These are phyloP conservation scores for Aquatica leii DNA, from an alignment of 2,888 invertebrate genomes.

Conservation along the genomic window DNA sequence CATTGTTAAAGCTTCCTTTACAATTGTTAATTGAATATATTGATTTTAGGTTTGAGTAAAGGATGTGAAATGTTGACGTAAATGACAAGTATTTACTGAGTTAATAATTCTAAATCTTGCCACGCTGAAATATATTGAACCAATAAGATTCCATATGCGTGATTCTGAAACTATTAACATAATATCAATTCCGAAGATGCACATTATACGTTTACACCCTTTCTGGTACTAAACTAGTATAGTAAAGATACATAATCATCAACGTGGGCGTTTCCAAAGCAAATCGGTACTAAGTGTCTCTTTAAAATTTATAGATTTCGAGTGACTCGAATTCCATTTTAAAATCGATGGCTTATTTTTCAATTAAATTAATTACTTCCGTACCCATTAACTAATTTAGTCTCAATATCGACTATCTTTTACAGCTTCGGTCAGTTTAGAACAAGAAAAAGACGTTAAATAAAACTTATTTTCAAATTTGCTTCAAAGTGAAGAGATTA, in stretches of 20 bases:
- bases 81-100: slow-evolving; percentile 10
- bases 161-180: slow-evolving; percentile 11
- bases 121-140: not conserved
- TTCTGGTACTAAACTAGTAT: not conserved
- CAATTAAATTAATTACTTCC: slow-evolving; percentile 13
- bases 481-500: slow-evolving; percentile 5
- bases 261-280: not conserved
- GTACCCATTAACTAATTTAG: slow-evolving; percentile 1
- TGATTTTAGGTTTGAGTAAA: not conserved
- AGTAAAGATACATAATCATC: no score
- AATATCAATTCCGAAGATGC: slow-evolving; percentile 10
- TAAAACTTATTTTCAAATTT: slow-evolving; percentile 12
- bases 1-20: slow-evolving; percentile 5
- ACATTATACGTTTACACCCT: slow-evolving; percentile 7
- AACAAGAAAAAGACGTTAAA: slow-evolving; percentile 3
- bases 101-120: not conserved
- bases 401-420: slow-evolving; percentile 1
- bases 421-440: slow-evolving; percentile 6
- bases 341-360: not conserved
- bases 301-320: not conserved
- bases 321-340: not conserved
- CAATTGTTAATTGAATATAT: slow-evolving; percentile 12
- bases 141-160: slow-evolving; percentile 4
- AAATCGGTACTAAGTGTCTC: not conserved
- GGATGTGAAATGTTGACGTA: slow-evolving; percentile 6